phyloP scores from a whole-genome alignment of 2,888 invertebrate species.

The Pteria penguin region DNA sequence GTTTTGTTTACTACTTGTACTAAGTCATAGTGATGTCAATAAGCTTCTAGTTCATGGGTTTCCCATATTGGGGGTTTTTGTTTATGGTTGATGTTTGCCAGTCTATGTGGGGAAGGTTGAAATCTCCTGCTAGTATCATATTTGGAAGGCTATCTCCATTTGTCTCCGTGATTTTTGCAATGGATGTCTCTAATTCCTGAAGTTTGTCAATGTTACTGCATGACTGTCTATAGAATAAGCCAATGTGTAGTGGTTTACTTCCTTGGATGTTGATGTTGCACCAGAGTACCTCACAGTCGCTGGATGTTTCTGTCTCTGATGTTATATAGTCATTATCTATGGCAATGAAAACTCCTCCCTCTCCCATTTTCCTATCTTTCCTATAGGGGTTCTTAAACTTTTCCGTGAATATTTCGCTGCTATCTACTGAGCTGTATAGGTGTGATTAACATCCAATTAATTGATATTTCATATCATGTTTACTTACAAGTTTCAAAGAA shows the following conservation, averaged over 20 bases:
- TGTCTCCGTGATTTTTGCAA: neutral
- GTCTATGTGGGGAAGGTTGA: constrained; percentile 7
- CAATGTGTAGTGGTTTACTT: neutral
- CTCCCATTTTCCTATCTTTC: neutral
- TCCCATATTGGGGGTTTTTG: constrained; percentile 4
- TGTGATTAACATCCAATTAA: neutral
- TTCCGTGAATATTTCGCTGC: neutral
- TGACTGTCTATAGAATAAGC: constrained; percentile 8
- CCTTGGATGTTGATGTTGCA: neutral
- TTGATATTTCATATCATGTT: too few species aligned
- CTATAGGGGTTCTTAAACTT: neutral
- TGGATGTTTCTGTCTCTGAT: neutral
- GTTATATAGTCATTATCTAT: neutral
- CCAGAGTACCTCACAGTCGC: neutral
- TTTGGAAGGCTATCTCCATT: neutral
- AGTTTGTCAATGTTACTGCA: neutral
- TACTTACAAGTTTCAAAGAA: too few species aligned
- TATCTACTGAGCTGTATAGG: neutral
- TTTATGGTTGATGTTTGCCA: neutral
- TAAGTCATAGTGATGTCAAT: neutral
- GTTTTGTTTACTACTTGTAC: neutral
- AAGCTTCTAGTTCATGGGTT: neutral
- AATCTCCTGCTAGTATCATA: neutral
- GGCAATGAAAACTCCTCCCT: neutral
- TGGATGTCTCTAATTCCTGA: neutral